A percentile compares a stretch with the other conserved stretches of the same genome.
Conservation (phyloP, 1,140 invertebrate genomes). For the Drosophila suzukii region DNA sequence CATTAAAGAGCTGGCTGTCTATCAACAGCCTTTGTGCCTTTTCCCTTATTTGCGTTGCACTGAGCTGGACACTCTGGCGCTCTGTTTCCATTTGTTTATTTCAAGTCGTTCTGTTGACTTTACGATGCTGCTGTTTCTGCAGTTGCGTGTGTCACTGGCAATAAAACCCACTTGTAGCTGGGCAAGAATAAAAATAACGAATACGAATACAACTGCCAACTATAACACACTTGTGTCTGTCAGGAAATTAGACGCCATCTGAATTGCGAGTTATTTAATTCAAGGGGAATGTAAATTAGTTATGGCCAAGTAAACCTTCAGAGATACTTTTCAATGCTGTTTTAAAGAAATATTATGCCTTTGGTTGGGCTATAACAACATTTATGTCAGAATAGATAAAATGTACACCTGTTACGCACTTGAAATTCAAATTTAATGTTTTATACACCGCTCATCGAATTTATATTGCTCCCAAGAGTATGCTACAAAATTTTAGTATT, state of each 20-base stretch:
- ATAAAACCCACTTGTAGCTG: constrained; percentile 51
- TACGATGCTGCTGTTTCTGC: constrained; percentile 36
- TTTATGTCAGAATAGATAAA: not conserved
- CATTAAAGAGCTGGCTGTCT: constrained; percentile 16
- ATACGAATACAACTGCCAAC: not conserved
- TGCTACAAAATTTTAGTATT: not conserved
- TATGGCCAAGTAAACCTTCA: not conserved
- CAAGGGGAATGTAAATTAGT: not conserved
- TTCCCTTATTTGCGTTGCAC: constrained; percentile 19
- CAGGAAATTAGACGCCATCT: constrained; percentile 21
- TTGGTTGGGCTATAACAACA: not conserved
- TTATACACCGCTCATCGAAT: not conserved
- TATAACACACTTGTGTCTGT: constrained; percentile 6
- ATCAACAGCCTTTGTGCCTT: constrained; percentile 28
- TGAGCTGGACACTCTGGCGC: constrained; percentile 21
- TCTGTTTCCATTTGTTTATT: constrained; percentile 36
- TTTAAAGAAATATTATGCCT: too few species aligned
- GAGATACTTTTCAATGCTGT: too few species aligned
- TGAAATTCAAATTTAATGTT: not conserved
- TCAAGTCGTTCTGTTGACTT: constrained; percentile 41
- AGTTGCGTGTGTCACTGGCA: constrained; percentile 20
- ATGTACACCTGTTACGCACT: not conserved
- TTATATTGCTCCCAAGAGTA: constrained; percentile 13
- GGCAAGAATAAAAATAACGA: constrained; percentile 8
- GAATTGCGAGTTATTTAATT: not conserved